A percentile compares a stretch with the other conserved stretches of the same genome.
Conservation (phyloP, 2,113 vertebrate genomes). For the Dasyprocta punctata region DNA sequence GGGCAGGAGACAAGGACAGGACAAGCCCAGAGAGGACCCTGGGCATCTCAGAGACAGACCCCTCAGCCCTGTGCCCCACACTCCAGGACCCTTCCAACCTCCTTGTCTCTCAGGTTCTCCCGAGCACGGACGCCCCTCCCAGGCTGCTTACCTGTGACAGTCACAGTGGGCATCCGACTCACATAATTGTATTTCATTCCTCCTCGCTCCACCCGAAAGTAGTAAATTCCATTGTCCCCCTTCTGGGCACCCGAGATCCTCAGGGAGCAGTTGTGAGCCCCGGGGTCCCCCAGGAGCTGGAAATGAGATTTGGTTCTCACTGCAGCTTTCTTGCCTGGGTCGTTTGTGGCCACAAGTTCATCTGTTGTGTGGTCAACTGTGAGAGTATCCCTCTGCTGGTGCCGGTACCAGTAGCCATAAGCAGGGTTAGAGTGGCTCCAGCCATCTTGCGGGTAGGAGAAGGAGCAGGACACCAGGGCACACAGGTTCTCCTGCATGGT, state of each 20-base stretch:
- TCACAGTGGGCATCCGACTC: fast-evolving
- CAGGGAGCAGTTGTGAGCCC: too few relatives aligned
- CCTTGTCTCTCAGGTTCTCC: too few relatives aligned
- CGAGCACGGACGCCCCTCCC: too few relatives aligned
- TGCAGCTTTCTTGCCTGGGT: fast-evolving
- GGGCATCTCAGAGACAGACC: background rate
- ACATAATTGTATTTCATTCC: fast-evolving
- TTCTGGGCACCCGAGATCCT: too few relatives aligned
- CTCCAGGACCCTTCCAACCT: too few relatives aligned
- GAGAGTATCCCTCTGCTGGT: background rate
- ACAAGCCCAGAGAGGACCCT: background rate
- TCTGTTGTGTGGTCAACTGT: background rate
- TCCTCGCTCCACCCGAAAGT: background rate
- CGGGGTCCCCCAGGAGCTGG: too few relatives aligned
- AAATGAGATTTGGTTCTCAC: too few relatives aligned
- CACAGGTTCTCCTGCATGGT: constrained; percentile 32
- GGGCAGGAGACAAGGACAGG: too few relatives aligned
- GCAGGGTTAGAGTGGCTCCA: fast-evolving
- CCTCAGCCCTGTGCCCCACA: background rate
- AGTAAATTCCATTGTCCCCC: fast-evolving
- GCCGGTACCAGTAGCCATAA: constrained; percentile 50
- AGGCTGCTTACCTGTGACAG: too few relatives aligned
- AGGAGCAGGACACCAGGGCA: background rate
- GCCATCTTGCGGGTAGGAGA: fast-evolving
- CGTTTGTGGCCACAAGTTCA: constrained; percentile 46